These are phyloP conservation scores for Eustalomyia histrio DNA, from an alignment of 2,888 invertebrate species.

Conservation along the genomic window DNA sequence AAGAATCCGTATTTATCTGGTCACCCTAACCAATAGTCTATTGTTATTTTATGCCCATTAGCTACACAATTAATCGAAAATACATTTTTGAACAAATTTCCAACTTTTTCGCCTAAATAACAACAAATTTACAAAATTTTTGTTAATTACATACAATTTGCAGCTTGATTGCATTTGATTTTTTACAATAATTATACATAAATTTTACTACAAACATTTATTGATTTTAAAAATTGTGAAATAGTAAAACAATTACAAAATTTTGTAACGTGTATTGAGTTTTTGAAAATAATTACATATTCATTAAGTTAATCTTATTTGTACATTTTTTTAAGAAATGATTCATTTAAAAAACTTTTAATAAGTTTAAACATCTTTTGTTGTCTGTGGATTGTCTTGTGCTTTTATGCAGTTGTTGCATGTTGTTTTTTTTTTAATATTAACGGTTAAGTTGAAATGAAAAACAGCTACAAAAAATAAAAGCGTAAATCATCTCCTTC, in stretches of 20 bases:
- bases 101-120: constrained; percentile 17
- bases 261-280: neutral
- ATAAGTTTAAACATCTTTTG: constrained; percentile 1
- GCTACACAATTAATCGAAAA: too few species aligned
- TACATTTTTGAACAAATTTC: constrained; percentile 20
- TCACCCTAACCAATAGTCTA: too few species aligned
- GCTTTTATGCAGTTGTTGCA: constrained; percentile 3
- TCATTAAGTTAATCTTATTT: neutral
- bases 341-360: neutral
- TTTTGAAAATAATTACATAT: constrained; percentile 4
- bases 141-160: constrained; percentile 50
- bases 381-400: neutral
- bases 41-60: too few species aligned
- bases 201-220: constrained; percentile 7
- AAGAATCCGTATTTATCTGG: too few species aligned
- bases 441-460: constrained; percentile 26
- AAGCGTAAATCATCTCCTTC: constrained; percentile 32
- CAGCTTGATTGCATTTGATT: constrained; percentile 51
- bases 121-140: constrained; percentile 31
- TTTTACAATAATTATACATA: constrained; percentile 13
- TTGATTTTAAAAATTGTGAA: constrained; percentile 40
- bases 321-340: neutral
- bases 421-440: constrained; percentile 17
- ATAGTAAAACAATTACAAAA: constrained; percentile 21
- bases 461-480: neutral